Evolutionary conservation across 2,888 invertebrate genomes (phyloP).

Genomic region (Andrena camellia): DNA sequence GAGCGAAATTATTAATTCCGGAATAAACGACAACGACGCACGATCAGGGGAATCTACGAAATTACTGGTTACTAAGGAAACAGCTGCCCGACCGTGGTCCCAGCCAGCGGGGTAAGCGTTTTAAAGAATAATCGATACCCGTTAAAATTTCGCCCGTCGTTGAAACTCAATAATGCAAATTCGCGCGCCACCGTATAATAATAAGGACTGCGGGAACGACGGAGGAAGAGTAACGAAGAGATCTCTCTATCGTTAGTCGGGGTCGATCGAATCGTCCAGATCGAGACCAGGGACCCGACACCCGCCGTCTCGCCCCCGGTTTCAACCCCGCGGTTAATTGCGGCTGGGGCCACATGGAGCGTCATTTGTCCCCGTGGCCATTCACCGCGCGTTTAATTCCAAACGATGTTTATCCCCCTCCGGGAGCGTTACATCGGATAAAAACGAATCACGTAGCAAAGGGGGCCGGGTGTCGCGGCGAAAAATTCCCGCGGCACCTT

Average conservation of each 20-base stretch:
- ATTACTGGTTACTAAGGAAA: slow-evolving; percentile 59
- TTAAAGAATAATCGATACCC: slow-evolving; percentile 60
- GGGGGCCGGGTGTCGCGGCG: slow-evolving; percentile 1
- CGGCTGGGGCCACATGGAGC: neutral
- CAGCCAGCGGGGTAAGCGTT: slow-evolving; percentile 25
- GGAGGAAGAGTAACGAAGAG: slow-evolving; percentile 9
- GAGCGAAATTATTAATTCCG: slow-evolving; percentile 35
- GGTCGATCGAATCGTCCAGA: neutral
- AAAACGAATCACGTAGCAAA: slow-evolving; percentile 43
- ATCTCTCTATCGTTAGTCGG: slow-evolving; percentile 6
- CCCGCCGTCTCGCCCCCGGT: neutral
- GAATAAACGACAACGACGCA: slow-evolving; percentile 30
- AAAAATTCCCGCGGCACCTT: slow-evolving; percentile 43
- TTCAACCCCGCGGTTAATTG: slow-evolving; percentile 11
- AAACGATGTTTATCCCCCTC: slow-evolving; percentile 34
- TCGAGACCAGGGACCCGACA: slow-evolving; percentile 11
- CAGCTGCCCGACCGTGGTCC: slow-evolving; percentile 35
- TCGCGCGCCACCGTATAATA: slow-evolving; percentile 53
- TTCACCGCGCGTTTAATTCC: slow-evolving; percentile 53
- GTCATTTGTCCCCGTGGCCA: slow-evolving; percentile 34
- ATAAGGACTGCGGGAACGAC: slow-evolving; percentile 30
- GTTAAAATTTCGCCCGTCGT: slow-evolving; percentile 47
- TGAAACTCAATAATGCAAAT: slow-evolving; percentile 62
- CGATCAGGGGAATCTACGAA: slow-evolving; percentile 35
- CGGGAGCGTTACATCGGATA: slow-evolving; percentile 35